phyloP scores from a whole-genome alignment of 2,113 vertebrate species.

The Chauna torquata region DNA sequence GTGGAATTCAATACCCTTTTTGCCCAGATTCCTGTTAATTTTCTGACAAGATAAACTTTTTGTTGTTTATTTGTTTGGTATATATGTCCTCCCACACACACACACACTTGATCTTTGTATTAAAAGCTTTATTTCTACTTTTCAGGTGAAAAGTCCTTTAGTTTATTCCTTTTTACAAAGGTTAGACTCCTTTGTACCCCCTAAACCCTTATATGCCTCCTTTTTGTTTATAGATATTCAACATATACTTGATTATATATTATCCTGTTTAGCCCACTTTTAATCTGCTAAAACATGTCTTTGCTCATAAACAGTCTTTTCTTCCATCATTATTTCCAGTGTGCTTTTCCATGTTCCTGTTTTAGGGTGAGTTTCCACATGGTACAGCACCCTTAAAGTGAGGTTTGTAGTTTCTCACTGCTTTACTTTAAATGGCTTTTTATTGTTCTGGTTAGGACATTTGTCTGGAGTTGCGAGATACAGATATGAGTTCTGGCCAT shows the following conservation, averaged over 20 bases:
- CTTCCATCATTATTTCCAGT: not conserved
- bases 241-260: not conserved
- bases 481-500: not conserved
- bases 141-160: not conserved
- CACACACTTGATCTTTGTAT: not conserved
- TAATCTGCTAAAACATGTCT: not conserved
- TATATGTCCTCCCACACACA: no score
- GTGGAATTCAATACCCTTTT: not conserved
- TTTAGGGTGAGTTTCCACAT: not conserved
- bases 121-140: not conserved
- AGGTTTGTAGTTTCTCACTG: not conserved
- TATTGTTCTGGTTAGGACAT: not conserved
- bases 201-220: not conserved
- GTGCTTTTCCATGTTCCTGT: not conserved
- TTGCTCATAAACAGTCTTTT: not conserved
- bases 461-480: not conserved
- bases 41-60: not conserved
- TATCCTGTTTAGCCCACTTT: not conserved
- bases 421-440: not conserved
- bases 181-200: not conserved
- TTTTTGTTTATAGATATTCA: not conserved
- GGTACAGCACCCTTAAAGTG: accelerated
- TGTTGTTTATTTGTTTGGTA: not conserved
- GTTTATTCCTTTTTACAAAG: not conserved
- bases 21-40: not conserved